Evolutionary conservation across 2,113 vertebrate species (phyloP), one percentile per base, ranked within the genome.

Genomic region (Podarcis cretensis): DNA sequence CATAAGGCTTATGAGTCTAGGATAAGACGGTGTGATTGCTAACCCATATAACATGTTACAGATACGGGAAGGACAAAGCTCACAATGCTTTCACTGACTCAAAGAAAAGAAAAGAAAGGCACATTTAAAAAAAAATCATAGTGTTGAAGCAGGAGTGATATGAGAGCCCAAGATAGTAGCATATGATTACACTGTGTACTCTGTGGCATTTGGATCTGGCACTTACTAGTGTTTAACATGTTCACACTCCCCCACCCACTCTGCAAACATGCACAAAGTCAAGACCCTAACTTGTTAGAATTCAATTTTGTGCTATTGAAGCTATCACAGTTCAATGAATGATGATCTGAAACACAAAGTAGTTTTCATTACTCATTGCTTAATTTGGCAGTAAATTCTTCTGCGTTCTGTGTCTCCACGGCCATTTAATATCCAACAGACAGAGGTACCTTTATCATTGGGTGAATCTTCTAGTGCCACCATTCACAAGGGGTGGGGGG

Each of bases 351-450:
- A 95, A 95, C 86, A 94, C 95, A 94, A 95, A 93, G 86, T 96
- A 96, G 90, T 96, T 96, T 96, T 96, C 96, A 96, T 97, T 96
- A 96, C 89, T 97, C 96, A 96, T 94, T 94, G 95, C 95, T 97
- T 97, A 96, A 97, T 97, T 96, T 97, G 96, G 96, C 96, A 96
- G 95, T 95, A 97, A 96, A 97, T 95, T 94, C 93, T 91, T 96
- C 95, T 93, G 92, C 95, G 94, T 92, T 95, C 93, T 93, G 69
- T 68, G 90, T 90, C 95, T 94, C 93, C 89, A 0, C 91, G 92
- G 89, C 95, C 90, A 96, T 95, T 95, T 96, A 85, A 96, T 97
- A 96, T 90, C 87, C 93, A 69, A 91, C 90, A 89, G 92, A 54
- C 40, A 80, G 77, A 88, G n/a, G 90, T 89, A 88, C 87, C 91